Evolutionary conservation across 2,888 invertebrate species (phyloP).

Genomic region (Lathronympha strigana): DNA sequence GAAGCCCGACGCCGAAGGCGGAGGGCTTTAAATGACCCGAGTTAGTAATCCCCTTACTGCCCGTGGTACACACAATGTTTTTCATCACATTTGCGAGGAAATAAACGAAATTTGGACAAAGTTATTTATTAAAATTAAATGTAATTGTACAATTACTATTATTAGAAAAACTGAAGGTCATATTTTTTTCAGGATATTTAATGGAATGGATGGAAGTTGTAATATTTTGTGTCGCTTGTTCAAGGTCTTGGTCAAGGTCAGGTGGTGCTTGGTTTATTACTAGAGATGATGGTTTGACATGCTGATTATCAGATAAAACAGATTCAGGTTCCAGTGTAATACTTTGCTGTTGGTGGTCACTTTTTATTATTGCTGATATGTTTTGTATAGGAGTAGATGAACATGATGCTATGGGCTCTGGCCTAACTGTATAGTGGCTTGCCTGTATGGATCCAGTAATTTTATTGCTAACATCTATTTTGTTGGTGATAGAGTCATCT

Average conservation of each 20-base stretch:
- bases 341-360: too few species aligned
- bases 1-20: too few species aligned
- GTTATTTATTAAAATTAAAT: slow-evolving; percentile 10
- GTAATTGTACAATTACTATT: slow-evolving; percentile 14
- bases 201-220: background rate
- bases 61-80: too few species aligned
- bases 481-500: slow-evolving; percentile 1
- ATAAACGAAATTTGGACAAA: background rate
- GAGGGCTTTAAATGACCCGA: too few species aligned
- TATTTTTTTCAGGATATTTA: slow-evolving; percentile 12
- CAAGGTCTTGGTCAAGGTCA: too few species aligned
- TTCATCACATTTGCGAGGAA: slow-evolving; percentile 6
- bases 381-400: background rate
- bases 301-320: too few species aligned
- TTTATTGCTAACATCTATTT: slow-evolving; percentile 10
- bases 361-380: too few species aligned
- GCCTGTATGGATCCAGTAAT: slow-evolving; percentile 3
- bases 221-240: background rate
- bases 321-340: too few species aligned
- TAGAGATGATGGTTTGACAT: too few species aligned
- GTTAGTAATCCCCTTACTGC: too few species aligned
- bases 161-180: background rate
- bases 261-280: too few species aligned
- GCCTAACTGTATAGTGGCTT: background rate
- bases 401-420: slow-evolving; percentile 1